Base-by-base conservation (phyloP, 2,888 invertebrate species). In the Pimpla rufipes region DNA sequence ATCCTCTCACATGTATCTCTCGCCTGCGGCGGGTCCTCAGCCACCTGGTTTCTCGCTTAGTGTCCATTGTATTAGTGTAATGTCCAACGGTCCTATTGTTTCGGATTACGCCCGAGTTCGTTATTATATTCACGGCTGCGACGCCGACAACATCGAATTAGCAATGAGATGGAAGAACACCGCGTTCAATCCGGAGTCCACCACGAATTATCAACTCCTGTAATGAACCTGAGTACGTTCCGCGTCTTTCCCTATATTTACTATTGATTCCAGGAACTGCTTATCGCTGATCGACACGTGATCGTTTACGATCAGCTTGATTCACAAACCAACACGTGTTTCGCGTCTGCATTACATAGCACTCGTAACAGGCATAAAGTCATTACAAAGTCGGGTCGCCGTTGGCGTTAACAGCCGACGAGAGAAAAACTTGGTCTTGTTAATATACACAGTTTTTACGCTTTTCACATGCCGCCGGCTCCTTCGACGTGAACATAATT, bases 1-100 rank as follows among this genome's bases (percentile, higher is more conserved):
- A 80, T 75, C 21, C 80, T 67, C 74, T 71, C 71, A 37, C 47
- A 40, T 50, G 75, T 70, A 64, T 35, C 68, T 70, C 50, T 62
- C 64, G 55, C 37, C 13, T 35, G 29, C 47, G 29, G 18, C 23
- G n/a, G 23, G n/a, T 45, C 57, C 57, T 57, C 55, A 64, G 8
- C 18, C 13, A 57, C 71, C 40, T 57, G 42, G 42, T 29, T 47
- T 71, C 47, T 71, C 70, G 35, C 70, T 64, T 13, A 35, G n/a
- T 40, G 40, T n/a, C 35, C 52, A 66, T 70, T 66, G 57, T 64
- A 67, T 68, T 21, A 47, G 23, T 23, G 23, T 23, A 55, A 42
- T 21, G 16, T 66, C 40, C 40, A 73, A 37, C 23, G 40, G 35
- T 35, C 40, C 42, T 73, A 50, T 71, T 76, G 57, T 76, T 50